Evolutionary conservation across 2,888 invertebrate genomes (phyloP).

Genomic region (Odiellus spinosus): DNA sequence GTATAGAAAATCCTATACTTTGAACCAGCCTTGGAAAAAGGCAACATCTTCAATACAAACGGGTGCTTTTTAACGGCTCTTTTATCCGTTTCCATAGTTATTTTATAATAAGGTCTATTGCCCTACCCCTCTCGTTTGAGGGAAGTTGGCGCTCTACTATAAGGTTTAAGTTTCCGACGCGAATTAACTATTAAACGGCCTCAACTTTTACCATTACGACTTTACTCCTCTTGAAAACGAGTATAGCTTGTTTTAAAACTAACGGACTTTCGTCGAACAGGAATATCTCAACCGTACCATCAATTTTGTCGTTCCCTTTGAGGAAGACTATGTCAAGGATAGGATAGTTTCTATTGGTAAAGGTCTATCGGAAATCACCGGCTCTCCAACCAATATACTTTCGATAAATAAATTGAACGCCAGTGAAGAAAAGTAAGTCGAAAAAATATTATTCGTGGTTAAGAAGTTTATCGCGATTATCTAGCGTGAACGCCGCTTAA

Average conservation of each 20-base stretch:
- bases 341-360: conserved; percentile 36
- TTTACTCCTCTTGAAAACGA: too few relatives aligned
- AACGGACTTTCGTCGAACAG: conserved; percentile 4
- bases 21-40: too few relatives aligned
- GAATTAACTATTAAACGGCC: background rate
- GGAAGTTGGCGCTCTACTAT: background rate
- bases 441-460: background rate
- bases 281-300: conserved; percentile 37
- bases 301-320: conserved; percentile 55
- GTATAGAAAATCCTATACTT: too few relatives aligned
- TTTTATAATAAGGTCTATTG: too few relatives aligned
- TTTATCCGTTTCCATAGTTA: too few relatives aligned
- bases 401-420: conserved; percentile 12
- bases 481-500: too few relatives aligned
- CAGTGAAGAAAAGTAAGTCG: conserved; percentile 12
- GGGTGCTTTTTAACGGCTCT: too few relatives aligned
- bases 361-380: conserved; percentile 17
- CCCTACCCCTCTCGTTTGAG: background rate
- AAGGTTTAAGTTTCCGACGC: background rate
- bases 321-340: conserved; percentile 43
- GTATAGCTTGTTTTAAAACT: too few relatives aligned
- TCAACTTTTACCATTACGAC: too few relatives aligned
- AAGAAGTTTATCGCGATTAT: background rate
- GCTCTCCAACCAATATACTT: conserved; percentile 19
- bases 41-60: too few relatives aligned